These are phyloP conservation scores for Limnothrissa miodon DNA, from an alignment of 2,113 vertebrate genomes.

Conservation along the genomic window DNA sequence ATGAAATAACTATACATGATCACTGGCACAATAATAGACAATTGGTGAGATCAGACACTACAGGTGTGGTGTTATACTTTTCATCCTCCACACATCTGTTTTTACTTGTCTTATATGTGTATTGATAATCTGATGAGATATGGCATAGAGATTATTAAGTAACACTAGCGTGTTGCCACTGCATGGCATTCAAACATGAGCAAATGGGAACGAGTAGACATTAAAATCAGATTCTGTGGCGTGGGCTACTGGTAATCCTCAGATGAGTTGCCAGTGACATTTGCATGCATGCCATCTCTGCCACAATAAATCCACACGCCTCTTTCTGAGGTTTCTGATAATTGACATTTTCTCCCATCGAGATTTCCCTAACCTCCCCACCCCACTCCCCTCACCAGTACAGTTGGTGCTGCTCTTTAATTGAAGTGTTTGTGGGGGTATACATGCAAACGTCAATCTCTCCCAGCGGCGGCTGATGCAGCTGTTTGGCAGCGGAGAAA, in stretches of 20 bases:
- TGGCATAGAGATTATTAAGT: neutral
- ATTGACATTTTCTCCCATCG: conserved; percentile 20
- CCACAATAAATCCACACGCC: neutral
- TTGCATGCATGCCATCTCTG: neutral
- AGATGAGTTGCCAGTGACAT: neutral
- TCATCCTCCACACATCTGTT: neutral
- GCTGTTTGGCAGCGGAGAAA: conserved; percentile 29
- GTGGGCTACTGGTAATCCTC: neutral
- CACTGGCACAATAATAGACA: neutral
- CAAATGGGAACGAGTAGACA: neutral
- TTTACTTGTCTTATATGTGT: neutral
- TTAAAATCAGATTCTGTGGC: neutral
- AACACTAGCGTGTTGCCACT: neutral
- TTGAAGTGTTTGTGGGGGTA: conserved; percentile 36
- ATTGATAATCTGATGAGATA: conserved; percentile 7
- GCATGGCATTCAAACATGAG: conserved; percentile 3
- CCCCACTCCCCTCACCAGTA: neutral
- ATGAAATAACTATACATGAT: neutral
- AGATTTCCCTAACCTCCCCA: neutral
- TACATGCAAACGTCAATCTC: conserved; percentile 9
- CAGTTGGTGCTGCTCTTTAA: conserved; percentile 34
- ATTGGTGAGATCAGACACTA: neutral
- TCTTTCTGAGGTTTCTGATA: conserved; percentile 15
- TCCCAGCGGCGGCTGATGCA: neutral
- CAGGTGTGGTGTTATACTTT: neutral